A percentile compares a stretch with the other conserved stretches of the same genome.
These are phyloP conservation scores for Phrynocephalus guinanensis DNA, from an alignment of 2,797 vertebrate species.

Conservation along the genomic window DNA sequence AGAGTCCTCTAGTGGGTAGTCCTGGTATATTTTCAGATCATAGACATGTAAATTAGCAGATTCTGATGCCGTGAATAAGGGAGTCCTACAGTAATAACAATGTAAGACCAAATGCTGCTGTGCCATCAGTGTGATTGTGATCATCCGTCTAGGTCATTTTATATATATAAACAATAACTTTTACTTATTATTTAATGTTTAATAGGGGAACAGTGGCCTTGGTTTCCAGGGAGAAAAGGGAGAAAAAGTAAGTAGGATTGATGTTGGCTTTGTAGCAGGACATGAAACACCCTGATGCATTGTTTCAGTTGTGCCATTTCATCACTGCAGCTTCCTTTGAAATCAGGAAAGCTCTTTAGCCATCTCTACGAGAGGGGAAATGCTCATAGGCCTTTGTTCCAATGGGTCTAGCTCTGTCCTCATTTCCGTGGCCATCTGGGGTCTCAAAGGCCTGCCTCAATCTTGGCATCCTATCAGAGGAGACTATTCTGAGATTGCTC, in stretches of 20 bases:
- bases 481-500: no score
- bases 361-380: not conserved
- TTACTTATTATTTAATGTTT: constrained; percentile 32
- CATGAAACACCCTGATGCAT: not conserved
- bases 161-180: constrained; percentile 5
- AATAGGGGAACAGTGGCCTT: constrained; percentile 89
- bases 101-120: not conserved
- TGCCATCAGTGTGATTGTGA: not conserved
- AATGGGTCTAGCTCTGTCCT: not conserved
- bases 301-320: not conserved
- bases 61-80: no score
- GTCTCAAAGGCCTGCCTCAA: not conserved
- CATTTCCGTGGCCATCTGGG: not conserved
- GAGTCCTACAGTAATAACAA: not conserved
- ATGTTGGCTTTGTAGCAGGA: constrained; percentile 10
- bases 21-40: no score
- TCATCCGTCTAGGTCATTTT: constrained; percentile 49
- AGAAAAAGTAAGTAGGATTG: constrained; percentile 86
- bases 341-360: not conserved
- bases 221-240: constrained; percentile 92
- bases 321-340: not conserved
- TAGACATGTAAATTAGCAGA: no score
- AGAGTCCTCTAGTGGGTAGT: no score
- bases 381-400: not conserved
- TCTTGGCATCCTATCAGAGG: not conserved